Evolutionary conservation across 2,113 vertebrate genomes (phyloP).

Genomic region (Embiotoca jacksoni): DNA sequence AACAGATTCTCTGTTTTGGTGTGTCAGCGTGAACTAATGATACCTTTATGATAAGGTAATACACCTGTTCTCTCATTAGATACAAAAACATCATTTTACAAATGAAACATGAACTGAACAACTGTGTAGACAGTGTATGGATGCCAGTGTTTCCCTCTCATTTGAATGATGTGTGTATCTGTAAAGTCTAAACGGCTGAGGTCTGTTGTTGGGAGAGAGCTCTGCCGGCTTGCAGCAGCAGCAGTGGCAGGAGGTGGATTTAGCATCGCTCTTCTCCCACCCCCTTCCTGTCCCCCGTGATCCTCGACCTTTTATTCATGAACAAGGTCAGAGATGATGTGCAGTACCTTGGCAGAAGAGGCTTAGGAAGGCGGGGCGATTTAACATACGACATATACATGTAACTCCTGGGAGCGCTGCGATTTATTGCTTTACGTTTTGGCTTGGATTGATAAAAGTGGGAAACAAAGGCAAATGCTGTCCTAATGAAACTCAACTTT

Average conservation of each 20-base stretch:
- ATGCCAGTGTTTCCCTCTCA: too few species aligned
- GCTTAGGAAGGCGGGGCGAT: neutral
- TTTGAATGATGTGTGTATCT: too few species aligned
- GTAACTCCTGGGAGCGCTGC: neutral
- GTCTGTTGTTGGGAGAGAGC: conserved; percentile 12
- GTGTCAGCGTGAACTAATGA: too few species aligned
- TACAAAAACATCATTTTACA: too few species aligned
- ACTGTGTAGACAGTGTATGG: too few species aligned
- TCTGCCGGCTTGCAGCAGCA: conserved; percentile 12
- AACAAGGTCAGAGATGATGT: conserved; percentile 22
- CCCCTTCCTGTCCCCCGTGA: conserved; percentile 31
- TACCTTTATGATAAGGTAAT: too few species aligned
- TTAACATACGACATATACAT: neutral
- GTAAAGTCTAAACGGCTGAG: neutral
- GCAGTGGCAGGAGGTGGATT: conserved; percentile 23
- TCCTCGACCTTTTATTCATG: conserved; percentile 39
- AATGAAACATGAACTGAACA: too few species aligned
- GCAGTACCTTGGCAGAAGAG: conserved; percentile 19
- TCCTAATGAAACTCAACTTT: neutral
- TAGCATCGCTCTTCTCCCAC: conserved; percentile 19
- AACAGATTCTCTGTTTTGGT: too few species aligned
- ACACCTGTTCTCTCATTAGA: too few species aligned
- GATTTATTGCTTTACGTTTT: neutral
- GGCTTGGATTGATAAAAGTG: too few species aligned
- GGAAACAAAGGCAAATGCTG: neutral